Evolutionary conservation across 2,113 vertebrate genomes (phyloP).

Genomic region (human): GRCh38 chr4:37597001-37597500

Average conservation of each 20-base stretch:
- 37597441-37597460: not conserved
- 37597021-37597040: too few species aligned
- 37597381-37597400: not conserved
- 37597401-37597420: not conserved
- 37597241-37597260: not conserved
- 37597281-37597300: not conserved
- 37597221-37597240: slow-evolving; percentile 28
- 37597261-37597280: not conserved
- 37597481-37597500: not conserved
- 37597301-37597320: not conserved
- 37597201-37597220: not conserved
- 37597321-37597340: not conserved
- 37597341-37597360: not conserved
- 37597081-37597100: rapidly evolving
- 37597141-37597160: too few species aligned
- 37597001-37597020: too few species aligned
- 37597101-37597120: not conserved
- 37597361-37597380: not conserved
- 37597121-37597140: not conserved
- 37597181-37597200: not conserved
- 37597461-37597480: not conserved
- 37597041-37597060: not conserved
- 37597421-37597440: not conserved
- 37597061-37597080: not conserved
- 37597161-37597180: not conserved